Conservation (phyloP, 92 coral and sea anemone genomes). For the Porites lobata region DNA sequence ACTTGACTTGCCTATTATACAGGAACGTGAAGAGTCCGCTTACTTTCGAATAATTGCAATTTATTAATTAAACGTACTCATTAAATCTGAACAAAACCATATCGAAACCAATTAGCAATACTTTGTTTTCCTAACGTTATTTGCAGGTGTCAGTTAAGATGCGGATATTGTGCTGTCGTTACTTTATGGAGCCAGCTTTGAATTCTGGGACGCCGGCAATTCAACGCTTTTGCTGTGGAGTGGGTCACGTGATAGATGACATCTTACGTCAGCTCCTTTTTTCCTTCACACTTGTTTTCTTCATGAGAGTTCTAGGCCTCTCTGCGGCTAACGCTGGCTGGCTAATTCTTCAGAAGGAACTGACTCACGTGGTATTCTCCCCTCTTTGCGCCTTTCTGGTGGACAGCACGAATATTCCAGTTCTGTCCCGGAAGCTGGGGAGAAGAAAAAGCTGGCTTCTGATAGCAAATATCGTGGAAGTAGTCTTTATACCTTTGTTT, state of each 20-base stretch:
- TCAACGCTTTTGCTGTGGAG: slow-evolving; percentile 16
- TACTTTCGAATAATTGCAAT: too few relatives aligned
- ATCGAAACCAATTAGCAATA: background rate
- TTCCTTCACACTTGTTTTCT: slow-evolving; percentile 18
- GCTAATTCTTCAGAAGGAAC: background rate
- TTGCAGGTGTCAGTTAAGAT: background rate
- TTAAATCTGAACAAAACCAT: too few relatives aligned
- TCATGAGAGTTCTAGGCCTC: slow-evolving; percentile 11
- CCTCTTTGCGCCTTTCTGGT: slow-evolving; percentile 4
- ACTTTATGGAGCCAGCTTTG: background rate
- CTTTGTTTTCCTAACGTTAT: background rate
- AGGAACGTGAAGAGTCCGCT: too few relatives aligned
- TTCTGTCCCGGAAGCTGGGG: slow-evolving; percentile 1
- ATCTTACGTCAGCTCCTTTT: background rate
- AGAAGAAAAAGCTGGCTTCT: slow-evolving; percentile 1
- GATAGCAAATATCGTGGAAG: background rate
- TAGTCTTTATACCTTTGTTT: background rate
- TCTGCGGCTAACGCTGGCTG: slow-evolving; percentile 25
- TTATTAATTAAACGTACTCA: too few relatives aligned
- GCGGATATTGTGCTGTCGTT: background rate
- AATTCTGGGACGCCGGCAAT: background rate
- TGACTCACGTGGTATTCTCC: background rate
- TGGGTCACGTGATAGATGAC: slow-evolving; percentile 40
- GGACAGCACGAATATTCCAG: background rate
- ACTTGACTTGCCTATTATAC: too few relatives aligned